Evolutionary conservation across 2,888 invertebrate species (phyloP).

Genomic region (Epinotia bilunana): DNA sequence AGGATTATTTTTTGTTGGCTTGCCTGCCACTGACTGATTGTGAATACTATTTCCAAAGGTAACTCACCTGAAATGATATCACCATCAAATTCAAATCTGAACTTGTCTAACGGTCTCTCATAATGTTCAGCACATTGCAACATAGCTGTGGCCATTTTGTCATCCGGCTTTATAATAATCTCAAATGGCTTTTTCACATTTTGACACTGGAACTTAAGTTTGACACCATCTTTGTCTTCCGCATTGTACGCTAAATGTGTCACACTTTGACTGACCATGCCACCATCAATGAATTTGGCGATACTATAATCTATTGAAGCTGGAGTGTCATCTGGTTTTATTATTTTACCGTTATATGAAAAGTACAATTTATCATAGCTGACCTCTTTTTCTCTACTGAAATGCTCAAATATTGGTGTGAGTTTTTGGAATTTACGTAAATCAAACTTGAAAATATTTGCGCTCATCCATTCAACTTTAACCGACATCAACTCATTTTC

Average conservation of each 20-base stretch:
- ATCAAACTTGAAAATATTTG: slow-evolving; percentile 69
- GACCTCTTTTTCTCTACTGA: slow-evolving; percentile 65
- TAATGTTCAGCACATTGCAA: slow-evolving; percentile 76
- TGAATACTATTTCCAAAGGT: no score
- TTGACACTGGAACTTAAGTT: slow-evolving; percentile 77
- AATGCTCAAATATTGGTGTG: slow-evolving; percentile 70
- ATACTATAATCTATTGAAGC: slow-evolving; percentile 72
- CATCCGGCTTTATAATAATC: slow-evolving; percentile 58
- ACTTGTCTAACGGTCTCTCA: slow-evolving; percentile 64
- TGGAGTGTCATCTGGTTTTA: slow-evolving; percentile 73
- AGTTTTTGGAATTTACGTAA: slow-evolving; percentile 74
- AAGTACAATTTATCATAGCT: slow-evolving; percentile 67
- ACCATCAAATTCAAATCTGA: slow-evolving; percentile 83
- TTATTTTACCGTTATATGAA: slow-evolving; percentile 68
- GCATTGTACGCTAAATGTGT: slow-evolving; percentile 51
- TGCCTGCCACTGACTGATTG: no score
- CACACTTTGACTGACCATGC: slow-evolving; percentile 65
- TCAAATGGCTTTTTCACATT: slow-evolving; percentile 71
- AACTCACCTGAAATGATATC: slow-evolving; percentile 69
- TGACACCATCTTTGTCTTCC: slow-evolving; percentile 56
- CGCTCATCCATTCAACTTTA: slow-evolving; percentile 77
- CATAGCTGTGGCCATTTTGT: slow-evolving; percentile 72
- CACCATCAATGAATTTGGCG: slow-evolving; percentile 78
- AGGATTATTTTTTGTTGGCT: no score
- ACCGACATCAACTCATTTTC: slow-evolving; percentile 77